Conservation (phyloP, 2,797 vertebrate species). For the Poliocrania exsul region DNA sequence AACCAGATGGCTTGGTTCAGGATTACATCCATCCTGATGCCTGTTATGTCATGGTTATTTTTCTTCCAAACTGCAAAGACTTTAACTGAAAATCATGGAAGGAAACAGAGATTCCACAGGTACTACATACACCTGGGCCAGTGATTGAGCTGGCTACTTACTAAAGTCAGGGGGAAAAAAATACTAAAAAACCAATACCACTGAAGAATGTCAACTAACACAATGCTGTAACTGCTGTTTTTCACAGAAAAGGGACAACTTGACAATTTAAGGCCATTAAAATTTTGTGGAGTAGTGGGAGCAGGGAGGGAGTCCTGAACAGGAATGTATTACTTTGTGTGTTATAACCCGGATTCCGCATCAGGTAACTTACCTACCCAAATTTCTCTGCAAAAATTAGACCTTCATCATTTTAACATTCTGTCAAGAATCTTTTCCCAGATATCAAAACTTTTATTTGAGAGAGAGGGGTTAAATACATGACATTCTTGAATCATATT, state of each 20-base stretch:
- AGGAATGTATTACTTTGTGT: not conserved
- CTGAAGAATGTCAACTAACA: not conserved
- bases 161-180: rapidly evolving
- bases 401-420: not conserved
- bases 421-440: not conserved
- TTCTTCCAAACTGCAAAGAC: not conserved
- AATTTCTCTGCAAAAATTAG: not conserved
- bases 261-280: not conserved
- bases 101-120: not conserved
- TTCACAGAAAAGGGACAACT: not conserved
- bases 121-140: not conserved
- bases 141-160: not conserved
- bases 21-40: not conserved
- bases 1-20: not conserved
- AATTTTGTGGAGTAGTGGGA: not conserved
- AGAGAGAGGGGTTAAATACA: not conserved
- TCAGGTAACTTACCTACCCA: not conserved
- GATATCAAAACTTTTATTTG: not conserved
- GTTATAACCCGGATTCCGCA: not conserved
- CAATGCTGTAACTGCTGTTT: not conserved
- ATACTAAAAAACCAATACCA: too few relatives aligned
- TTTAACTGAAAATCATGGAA: not conserved
- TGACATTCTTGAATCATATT: not conserved
- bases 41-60: rapidly evolving
- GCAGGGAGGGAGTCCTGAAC: rapidly evolving